Conservation (phyloP, 2,113 vertebrate species). For the Pogonocichla stellata region DNA sequence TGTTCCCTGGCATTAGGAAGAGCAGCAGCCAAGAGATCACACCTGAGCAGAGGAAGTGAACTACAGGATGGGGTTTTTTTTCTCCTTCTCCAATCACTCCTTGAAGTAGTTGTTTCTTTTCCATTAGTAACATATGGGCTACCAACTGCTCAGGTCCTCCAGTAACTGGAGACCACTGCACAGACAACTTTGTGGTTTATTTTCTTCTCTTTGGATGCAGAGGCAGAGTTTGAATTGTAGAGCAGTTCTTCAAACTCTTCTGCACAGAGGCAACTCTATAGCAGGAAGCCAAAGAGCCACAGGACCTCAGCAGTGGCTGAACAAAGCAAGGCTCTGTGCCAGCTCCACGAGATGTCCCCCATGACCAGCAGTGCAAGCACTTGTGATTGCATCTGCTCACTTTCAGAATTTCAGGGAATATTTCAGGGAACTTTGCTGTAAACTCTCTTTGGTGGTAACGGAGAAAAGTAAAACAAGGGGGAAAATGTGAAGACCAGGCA, state of each 20-base stretch:
- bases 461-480: background rate
- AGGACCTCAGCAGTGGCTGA: background rate
- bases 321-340: background rate
- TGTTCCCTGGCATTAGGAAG: background rate
- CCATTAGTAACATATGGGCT: background rate
- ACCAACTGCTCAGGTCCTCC: background rate
- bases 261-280: background rate
- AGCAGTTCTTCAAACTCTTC: background rate
- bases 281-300: conserved; percentile 1
- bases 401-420: background rate
- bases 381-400: background rate
- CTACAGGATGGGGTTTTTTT: background rate
- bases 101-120: background rate
- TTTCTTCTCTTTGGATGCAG: background rate
- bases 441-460: background rate
- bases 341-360: background rate
- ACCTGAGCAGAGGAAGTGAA: background rate
- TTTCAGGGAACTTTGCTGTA: background rate
- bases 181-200: background rate
- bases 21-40: background rate
- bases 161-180: background rate
- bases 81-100: background rate
- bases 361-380: background rate
- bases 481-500: background rate
- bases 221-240: background rate